Conservation (phyloP, 2,797 vertebrate genomes). For the Mus spretus region DNA sequence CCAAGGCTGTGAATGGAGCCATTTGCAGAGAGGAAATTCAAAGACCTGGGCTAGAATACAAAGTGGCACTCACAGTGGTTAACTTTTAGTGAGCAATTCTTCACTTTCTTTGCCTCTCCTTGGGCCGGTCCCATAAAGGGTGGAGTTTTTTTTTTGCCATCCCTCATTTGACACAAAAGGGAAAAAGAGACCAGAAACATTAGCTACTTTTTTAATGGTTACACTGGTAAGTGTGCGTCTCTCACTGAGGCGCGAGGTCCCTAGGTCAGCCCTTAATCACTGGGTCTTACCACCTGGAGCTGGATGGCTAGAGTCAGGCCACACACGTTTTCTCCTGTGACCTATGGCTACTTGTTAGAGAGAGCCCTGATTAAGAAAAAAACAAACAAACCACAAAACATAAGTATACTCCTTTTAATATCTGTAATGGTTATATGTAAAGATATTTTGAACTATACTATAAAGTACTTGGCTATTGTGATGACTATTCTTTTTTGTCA, state of each 20-base stretch:
- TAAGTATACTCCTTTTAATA: background rate
- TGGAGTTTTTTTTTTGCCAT: background rate
- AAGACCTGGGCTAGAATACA: background rate
- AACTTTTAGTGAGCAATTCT: background rate
- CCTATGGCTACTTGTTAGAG: background rate
- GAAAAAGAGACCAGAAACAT: background rate
- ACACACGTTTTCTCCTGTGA: background rate
- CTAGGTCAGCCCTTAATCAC: background rate
- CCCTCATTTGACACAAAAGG: background rate
- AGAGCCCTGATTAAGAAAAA: background rate
- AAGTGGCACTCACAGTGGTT: background rate
- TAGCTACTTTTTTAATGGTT: background rate
- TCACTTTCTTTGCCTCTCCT: background rate
- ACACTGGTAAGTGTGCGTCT: background rate
- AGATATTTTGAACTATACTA: background rate
- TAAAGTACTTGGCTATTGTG: background rate
- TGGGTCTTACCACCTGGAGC: background rate
- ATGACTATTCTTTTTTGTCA: background rate
- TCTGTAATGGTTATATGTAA: background rate
- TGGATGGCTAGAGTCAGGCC: background rate
- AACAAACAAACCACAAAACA: rapidly evolving
- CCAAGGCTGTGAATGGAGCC: background rate
- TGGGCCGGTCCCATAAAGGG: background rate
- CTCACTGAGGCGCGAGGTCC: background rate
- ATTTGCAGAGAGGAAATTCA: background rate